phyloP scores from a whole-genome alignment of 2,797 vertebrate genomes.

The Meriones psammophilus region DNA sequence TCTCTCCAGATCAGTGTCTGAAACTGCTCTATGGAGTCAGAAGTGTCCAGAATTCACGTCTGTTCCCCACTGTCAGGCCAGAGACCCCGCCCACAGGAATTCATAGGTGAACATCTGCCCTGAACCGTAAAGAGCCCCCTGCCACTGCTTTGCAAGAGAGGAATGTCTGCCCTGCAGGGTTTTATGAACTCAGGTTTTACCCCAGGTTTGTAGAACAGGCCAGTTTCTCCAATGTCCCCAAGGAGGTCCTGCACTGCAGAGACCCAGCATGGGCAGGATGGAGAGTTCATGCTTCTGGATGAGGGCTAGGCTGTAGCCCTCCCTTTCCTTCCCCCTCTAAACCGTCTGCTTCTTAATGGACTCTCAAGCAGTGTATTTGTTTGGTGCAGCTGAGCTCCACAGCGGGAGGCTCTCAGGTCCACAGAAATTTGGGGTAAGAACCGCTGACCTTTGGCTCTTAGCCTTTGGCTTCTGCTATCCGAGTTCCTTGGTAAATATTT shows the following conservation, averaged over 20 bases:
- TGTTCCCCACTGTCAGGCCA: neutral
- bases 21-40: neutral
- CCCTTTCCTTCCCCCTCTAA: slow-evolving; percentile 28
- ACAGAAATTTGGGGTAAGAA: slow-evolving; percentile 80
- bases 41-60: neutral
- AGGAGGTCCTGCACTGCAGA: neutral
- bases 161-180: neutral
- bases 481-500: slow-evolving; percentile 74
- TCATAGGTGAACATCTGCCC: neutral
- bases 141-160: neutral
- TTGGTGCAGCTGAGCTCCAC: slow-evolving; percentile 70
- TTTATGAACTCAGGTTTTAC: slow-evolving; percentile 6
- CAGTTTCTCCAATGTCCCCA: neutral
- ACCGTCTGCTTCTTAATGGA: slow-evolving; percentile 48
- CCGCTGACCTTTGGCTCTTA: slow-evolving; percentile 80
- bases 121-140: neutral
- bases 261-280: neutral
- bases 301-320: neutral
- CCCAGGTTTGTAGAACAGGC: slow-evolving; percentile 29
- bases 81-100: neutral
- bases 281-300: neutral
- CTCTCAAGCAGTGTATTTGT: slow-evolving; percentile 69
- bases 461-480: slow-evolving; percentile 73
- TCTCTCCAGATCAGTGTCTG: neutral
- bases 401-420: slow-evolving; percentile 71